Evolutionary conservation across 2,888 invertebrate species (phyloP), one percentile per base, ranked within the genome.

Genomic region (Caradrina clavipalpis): DNA sequence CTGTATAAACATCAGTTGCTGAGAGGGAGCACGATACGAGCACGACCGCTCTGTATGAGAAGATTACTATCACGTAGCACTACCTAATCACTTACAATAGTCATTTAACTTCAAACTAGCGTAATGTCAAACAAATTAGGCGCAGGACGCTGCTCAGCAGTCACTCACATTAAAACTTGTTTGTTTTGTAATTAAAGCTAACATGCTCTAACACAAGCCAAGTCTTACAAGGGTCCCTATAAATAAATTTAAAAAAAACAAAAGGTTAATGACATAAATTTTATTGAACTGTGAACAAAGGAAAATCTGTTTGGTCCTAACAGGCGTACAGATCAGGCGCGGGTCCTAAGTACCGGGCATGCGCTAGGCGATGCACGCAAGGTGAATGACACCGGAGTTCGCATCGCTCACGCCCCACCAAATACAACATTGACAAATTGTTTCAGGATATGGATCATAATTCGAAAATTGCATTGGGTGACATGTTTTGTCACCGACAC

Each of bases 391-490:
- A 69, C 53, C 51, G 49, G 31, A 53, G 11, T 31, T 42, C 11
- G 42, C 4, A 35, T 21, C 11, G 26, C 45, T 26, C 31, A 17
- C 26, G 1, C 58, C 62, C 66, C 59, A 60, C 51, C 53, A 47
- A 70, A 69, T 71, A 73, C 42, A 71, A 68, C 73, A 76, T 80
- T 77, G 73, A 74, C 59, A 72, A 84, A 80, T 73, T 73, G 78
- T 51, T 64, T 55, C n/a, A 78, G 82, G 82, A 83, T 68, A 74
- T 58, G 64, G 60, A 59, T 54, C 39, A 71, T 75, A 62, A 75
- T 73, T 60, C 56, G 62, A 72, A 75, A 71, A 74, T 71, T 70
- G 60, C 70, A 51, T 76, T 69, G 68, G 60, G 62, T 70, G 76
- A 65, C 68, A 73, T 70, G 65, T 77, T 77, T 68, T 75, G 75